Conservation (phyloP, 2,888 invertebrate genomes). For the Harpagoxenus sublaevis region DNA sequence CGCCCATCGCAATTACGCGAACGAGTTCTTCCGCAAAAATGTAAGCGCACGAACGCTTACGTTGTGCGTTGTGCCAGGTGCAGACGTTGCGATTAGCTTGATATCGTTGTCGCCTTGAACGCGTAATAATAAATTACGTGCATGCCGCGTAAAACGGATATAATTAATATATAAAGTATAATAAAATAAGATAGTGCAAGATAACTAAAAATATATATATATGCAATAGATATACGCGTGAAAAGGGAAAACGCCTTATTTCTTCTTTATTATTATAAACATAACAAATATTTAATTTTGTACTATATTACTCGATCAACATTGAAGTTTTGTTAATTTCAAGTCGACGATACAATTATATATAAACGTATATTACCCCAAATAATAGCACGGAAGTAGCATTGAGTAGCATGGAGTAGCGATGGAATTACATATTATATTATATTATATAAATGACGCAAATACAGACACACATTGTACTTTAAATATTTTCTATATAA, state of each 20-base stretch:
- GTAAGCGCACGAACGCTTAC: conserved; percentile 5
- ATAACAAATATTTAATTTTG: not conserved
- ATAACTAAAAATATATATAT: conserved; percentile 4
- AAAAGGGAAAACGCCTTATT: not conserved
- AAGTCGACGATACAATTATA: not conserved
- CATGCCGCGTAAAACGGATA: not conserved
- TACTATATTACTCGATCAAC: not conserved
- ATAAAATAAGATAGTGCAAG: not conserved
- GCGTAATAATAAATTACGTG: conserved; percentile 40
- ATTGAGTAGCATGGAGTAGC: too few species aligned
- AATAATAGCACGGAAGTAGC: not conserved
- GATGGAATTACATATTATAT: not conserved
- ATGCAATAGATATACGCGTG: not conserved
- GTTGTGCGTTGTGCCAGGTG: conserved; percentile 23
- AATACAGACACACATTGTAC: not conserved
- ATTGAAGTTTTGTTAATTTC: conserved; percentile 4
- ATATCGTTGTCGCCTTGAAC: conserved; percentile 33
- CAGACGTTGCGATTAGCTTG: conserved; percentile 33
- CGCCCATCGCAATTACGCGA: conserved; percentile 31
- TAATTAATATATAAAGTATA: conserved; percentile 23
- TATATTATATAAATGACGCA: not conserved
- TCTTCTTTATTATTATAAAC: not conserved
- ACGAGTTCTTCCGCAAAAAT: conserved; percentile 52
- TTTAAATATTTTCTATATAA: not conserved
- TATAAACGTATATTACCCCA: not conserved